Evolutionary conservation across 2,888 invertebrate genomes (phyloP).

Genomic region (Nephrotoma guestfalica): DNA sequence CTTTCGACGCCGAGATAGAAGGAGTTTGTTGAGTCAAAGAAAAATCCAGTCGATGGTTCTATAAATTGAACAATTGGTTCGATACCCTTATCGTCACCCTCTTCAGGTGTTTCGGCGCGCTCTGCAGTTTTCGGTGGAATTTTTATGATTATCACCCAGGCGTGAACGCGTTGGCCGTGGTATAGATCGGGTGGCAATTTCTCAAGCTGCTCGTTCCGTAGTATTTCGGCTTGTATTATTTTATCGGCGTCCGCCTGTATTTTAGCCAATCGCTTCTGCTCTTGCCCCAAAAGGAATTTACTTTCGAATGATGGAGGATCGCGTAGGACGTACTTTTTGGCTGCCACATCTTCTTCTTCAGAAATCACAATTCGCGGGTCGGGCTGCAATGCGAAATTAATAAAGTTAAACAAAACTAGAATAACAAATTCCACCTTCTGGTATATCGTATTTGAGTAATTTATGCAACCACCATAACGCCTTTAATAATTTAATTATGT

Average conservation of each 20-base stretch:
- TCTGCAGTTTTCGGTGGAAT: conserved; percentile 19
- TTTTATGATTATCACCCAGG: conserved; percentile 62
- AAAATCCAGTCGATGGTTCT: conserved; percentile 67
- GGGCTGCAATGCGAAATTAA: neutral
- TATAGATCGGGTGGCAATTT: conserved; percentile 47
- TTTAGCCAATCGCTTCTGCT: conserved; percentile 27
- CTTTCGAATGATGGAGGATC: conserved; percentile 40
- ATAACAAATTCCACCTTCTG: too few relatives aligned
- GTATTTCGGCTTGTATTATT: conserved; percentile 23
- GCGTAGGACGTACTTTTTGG: conserved; percentile 36
- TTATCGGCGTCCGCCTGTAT: conserved; percentile 22
- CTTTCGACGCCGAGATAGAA: conserved; percentile 67
- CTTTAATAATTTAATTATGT: neutral
- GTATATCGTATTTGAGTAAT: neutral
- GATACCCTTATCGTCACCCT: conserved; percentile 21
- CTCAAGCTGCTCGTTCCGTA: conserved; percentile 41
- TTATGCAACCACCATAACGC: neutral
- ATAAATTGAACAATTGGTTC: conserved; percentile 50
- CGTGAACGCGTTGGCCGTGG: conserved; percentile 57
- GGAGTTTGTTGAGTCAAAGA: conserved; percentile 38
- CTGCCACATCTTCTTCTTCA: neutral
- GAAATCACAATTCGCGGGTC: neutral
- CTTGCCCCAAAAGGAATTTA: conserved; percentile 39
- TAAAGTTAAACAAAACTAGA: neutral
- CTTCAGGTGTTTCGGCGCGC: conserved; percentile 21